Conservation (phyloP, 2,888 invertebrate genomes). For the Sinodicranocentrus sp. region DNA sequence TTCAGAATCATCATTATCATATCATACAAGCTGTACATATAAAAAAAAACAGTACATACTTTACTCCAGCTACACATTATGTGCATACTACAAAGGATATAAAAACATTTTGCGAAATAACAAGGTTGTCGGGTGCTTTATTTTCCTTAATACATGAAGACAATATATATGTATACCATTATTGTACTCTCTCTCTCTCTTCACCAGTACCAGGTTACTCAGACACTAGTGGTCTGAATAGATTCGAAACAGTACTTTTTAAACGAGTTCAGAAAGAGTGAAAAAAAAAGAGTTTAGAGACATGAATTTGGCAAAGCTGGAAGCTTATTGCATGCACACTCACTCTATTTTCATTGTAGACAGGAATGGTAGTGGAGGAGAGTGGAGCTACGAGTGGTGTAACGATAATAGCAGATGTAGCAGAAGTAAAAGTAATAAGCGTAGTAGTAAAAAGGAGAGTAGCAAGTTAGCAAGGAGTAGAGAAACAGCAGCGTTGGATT, state of each 20-base stretch:
- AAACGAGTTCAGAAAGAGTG: neutral
- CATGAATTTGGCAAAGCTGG: neutral
- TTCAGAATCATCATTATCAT: constrained; percentile 26
- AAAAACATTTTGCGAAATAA: neutral
- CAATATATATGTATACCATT: neutral
- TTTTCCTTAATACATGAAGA: neutral
- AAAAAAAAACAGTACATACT: too few species aligned
- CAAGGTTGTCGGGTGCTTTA: constrained; percentile 25
- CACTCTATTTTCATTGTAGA: too few species aligned
- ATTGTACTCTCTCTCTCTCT: neutral
- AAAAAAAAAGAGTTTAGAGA: neutral
- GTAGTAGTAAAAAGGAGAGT: constrained; percentile 1
- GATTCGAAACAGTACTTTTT: neutral
- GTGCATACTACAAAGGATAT: too few species aligned
- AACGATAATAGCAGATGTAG: neutral
- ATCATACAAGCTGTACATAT: neutral
- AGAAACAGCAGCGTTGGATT: constrained; percentile 17
- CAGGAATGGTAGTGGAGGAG: neutral
- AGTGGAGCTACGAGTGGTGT: neutral
- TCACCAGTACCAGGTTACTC: neutral
- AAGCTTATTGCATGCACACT: too few species aligned
- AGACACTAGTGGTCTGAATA: constrained; percentile 10
- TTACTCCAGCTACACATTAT: too few species aligned
- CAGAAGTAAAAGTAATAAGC: constrained; percentile 15
- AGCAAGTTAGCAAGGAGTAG: neutral